Base-by-base conservation (phyloP, 1,140 invertebrate genomes). In the Aradophagus sp. region DNA sequence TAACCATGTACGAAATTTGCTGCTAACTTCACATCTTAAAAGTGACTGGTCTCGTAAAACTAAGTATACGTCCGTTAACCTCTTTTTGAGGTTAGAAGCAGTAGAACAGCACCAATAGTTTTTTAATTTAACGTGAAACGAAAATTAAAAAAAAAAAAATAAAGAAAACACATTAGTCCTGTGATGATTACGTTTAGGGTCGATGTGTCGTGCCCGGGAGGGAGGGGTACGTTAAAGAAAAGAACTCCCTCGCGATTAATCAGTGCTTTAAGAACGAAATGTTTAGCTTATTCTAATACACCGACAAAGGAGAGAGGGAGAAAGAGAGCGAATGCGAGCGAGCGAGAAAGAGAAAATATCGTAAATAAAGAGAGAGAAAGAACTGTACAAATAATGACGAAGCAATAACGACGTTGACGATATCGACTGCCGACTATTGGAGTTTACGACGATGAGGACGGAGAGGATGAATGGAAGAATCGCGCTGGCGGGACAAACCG, bases 241-340 rank as follows among this genome's bases (percentile, higher is more conserved):
- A 56, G 80, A 42, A 63, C 83, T 85, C 82, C 84, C 84, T 83
- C 81, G 78, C 80, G 68, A 72, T 84, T 84, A 85, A 86, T 83
- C 84, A 86, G 84, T 86, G 84, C 84, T 86, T 86, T 86, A 85
- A 84, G 81, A 84, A 80, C 77, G 80, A 71, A 82, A 83, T 75
- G 77, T 82, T 83, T 80, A 80, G 78, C 79, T 80, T 80, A 75
- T 74, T 77, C 73, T 75, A 62, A 77, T 73, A 77, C 41, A 76
- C 53, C 42, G 48, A 58, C 17, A 31, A 52, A 48, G 38, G 14
- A 61, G 26, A 62, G 42, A 41, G 12, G 15, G 14, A 39, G 10
- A 59, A 36, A 36, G 15, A 16, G 16, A 65, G 55, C 56, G 44
- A 44, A 29, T 47, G 15, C 44, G 23, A 13, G 26, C 35, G 16